phyloP scores from a whole-genome alignment of 2,888 invertebrate species.

The Eupeodes latifasciatus region DNA sequence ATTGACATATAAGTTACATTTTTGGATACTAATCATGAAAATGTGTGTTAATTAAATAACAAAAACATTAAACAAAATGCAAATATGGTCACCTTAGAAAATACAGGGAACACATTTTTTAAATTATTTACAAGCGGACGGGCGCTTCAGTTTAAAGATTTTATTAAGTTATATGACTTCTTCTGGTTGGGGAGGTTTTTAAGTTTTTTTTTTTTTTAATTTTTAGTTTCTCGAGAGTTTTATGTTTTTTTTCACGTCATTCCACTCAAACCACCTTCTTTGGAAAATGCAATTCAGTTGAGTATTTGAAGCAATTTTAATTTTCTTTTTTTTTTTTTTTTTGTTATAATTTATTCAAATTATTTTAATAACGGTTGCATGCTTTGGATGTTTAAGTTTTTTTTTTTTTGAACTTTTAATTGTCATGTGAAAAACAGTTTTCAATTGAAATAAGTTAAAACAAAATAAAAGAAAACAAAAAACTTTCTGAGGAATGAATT shows the following conservation, averaged over 20 bases:
- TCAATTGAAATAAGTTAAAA: neutral
- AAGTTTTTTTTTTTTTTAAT: neutral
- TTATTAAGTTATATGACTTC: slow-evolving; percentile 26
- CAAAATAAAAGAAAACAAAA: neutral
- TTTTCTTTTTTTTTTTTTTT: neutral
- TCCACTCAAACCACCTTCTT: neutral
- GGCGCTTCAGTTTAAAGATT: neutral
- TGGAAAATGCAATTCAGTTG: slow-evolving; percentile 9
- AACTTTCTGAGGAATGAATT: neutral
- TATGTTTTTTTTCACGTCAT: neutral
- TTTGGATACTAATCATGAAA: no score
- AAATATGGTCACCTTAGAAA: neutral
- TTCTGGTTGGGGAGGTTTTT: neutral
- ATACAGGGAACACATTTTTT: neutral
- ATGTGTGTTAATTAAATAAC: no score
- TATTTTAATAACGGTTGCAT: slow-evolving; percentile 67
- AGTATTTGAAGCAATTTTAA: slow-evolving; percentile 40
- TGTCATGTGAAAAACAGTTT: slow-evolving; percentile 16
- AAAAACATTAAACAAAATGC: neutral
- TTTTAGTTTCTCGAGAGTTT: neutral
- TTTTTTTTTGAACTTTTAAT: slow-evolving; percentile 26
- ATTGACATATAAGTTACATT: no score
- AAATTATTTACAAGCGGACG: neutral
- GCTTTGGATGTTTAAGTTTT: slow-evolving; percentile 9
- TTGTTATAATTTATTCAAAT: slow-evolving; percentile 45